These are phyloP conservation scores for Phortica magna DNA, from an alignment of 2,888 invertebrate genomes.

Conservation along the genomic window DNA sequence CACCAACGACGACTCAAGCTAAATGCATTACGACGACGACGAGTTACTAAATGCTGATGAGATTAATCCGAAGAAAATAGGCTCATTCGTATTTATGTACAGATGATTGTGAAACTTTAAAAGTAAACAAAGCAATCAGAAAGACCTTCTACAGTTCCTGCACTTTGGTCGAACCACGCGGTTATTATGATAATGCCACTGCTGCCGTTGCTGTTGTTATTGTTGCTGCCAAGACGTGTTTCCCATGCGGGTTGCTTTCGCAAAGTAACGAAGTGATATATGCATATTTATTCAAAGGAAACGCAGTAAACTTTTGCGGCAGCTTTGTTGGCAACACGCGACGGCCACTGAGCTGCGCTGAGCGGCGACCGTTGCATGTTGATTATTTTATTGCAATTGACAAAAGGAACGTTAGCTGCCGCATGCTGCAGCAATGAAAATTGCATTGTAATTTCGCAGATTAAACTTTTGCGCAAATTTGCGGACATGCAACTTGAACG, in stretches of 20 bases:
- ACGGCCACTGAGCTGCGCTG: background rate
- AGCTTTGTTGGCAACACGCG: conserved; percentile 30
- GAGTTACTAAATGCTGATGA: conserved; percentile 11
- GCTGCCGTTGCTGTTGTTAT: conserved; percentile 45
- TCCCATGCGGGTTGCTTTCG: conserved; percentile 60
- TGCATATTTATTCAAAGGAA: conserved; percentile 5
- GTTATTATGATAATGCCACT: conserved; percentile 67
- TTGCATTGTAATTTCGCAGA: conserved; percentile 60
- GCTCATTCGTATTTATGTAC: conserved; percentile 3
- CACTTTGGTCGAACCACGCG: conserved; percentile 37
- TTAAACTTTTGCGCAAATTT: conserved; percentile 23
- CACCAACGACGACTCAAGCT: background rate
- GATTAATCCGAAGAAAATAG: background rate
- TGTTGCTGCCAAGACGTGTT: conserved; percentile 56
- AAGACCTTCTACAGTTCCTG: background rate
- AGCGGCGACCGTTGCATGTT: conserved; percentile 58
- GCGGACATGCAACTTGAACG: background rate
- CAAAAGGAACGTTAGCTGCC: conserved; percentile 52
- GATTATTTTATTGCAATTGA: conserved; percentile 73
- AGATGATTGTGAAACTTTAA: conserved; percentile 15
- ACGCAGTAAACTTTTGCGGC: conserved; percentile 19
- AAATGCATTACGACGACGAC: background rate
- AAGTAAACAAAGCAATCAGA: background rate
- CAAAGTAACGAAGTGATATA: conserved; percentile 25
- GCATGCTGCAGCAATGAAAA: conserved; percentile 42